Conservation (phyloP, 2,797 vertebrate species). For the Microctenopoma stevenorrisi region DNA sequence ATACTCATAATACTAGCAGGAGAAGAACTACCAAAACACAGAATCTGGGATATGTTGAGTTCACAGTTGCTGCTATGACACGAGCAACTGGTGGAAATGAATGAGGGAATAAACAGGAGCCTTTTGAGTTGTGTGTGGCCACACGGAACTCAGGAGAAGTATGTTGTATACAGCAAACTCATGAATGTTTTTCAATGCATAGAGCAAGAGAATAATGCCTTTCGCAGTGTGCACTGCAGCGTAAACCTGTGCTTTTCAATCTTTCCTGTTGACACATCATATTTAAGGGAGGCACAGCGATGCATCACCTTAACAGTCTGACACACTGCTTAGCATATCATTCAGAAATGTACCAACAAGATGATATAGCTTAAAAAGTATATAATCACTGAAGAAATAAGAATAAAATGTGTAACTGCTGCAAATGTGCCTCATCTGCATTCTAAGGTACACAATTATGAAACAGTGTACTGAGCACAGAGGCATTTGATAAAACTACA, state of each 20-base stretch:
- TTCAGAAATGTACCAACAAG: conserved; percentile 10
- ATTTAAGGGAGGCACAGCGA: conserved; percentile 16
- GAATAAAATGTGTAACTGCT: neutral
- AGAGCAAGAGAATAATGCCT: conserved; percentile 22
- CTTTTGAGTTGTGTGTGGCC: conserved; percentile 19
- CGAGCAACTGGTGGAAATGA: conserved; percentile 42
- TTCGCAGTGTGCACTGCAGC: conserved; percentile 8
- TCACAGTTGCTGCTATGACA: conserved; percentile 58
- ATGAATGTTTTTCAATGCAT: conserved; percentile 23
- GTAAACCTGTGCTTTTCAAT: conserved; percentile 18
- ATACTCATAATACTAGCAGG: conserved; percentile 69
- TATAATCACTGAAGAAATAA: neutral
- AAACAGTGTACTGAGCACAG: neutral
- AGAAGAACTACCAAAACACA: conserved; percentile 56
- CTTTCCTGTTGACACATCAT: conserved; percentile 9
- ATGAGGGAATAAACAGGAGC: conserved; percentile 35
- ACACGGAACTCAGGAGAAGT: conserved; percentile 24
- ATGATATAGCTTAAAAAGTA: neutral
- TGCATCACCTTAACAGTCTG: conserved; percentile 11
- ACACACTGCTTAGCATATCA: conserved; percentile 35
- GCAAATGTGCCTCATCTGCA: neutral
- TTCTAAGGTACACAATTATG: conserved; percentile 1
- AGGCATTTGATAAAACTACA: conserved; percentile 19
- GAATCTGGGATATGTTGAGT: conserved; percentile 56
- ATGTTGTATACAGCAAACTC: conserved; percentile 17